These are phyloP conservation scores for Corythornis madagascariensis DNA, from an alignment of 2,113 vertebrate genomes.

Conservation along the genomic window DNA sequence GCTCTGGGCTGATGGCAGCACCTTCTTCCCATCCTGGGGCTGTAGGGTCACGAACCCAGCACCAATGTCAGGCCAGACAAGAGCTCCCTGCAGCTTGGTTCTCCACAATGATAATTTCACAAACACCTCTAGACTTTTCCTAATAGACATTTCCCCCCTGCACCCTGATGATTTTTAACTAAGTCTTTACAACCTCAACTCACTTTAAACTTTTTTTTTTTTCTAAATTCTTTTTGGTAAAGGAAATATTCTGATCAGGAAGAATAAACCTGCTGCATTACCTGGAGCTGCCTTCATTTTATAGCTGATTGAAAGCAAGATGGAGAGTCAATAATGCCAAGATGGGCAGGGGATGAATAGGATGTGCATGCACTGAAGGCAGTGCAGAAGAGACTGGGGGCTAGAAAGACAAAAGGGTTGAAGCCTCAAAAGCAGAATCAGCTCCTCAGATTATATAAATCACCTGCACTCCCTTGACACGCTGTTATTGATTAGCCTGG, in stretches of 20 bases:
- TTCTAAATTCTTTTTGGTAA: neutral
- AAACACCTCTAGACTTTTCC: neutral
- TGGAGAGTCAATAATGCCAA: neutral
- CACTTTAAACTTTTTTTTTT: neutral
- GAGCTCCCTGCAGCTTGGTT: neutral
- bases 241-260: neutral
- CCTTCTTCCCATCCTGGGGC: neutral
- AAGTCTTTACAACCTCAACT: conserved; percentile 10
- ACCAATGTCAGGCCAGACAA: neutral
- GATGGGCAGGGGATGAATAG: neutral
- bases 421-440: conserved; percentile 9
- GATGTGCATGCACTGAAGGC: neutral
- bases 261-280: neutral
- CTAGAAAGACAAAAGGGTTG: conserved; percentile 10
- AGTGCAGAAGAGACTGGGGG: neutral
- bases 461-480: neutral
- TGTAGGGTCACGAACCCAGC: neutral
- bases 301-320: neutral
- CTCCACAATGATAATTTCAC: neutral
- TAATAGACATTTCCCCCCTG: neutral
- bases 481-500: neutral
- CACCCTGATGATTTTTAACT: neutral
- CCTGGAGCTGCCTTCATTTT: conserved; percentile 29
- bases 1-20: neutral
- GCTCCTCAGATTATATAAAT: neutral